Conservation (phyloP, 1,140 invertebrate species). For the Caenorhabditis briggsae region DNA sequence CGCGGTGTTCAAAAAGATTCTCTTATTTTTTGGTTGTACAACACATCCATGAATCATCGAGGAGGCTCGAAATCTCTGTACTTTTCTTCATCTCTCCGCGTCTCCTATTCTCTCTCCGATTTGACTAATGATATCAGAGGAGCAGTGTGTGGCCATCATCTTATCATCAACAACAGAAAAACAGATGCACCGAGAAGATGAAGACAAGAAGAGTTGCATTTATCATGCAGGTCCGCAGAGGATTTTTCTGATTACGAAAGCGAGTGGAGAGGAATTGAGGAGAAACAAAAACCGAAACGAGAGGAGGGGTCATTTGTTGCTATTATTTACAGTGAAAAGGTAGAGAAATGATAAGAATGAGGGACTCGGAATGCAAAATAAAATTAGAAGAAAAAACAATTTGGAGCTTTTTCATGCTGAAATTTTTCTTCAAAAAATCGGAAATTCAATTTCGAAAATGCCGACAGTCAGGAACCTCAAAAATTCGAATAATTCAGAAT, state of each 20-base stretch:
- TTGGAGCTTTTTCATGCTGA: too few relatives aligned
- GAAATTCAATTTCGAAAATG: too few relatives aligned
- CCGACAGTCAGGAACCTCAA: too few relatives aligned
- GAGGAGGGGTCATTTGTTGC: not conserved
- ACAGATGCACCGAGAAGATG: not conserved
- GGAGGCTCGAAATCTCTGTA: not conserved
- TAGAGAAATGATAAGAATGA: not conserved
- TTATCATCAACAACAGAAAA: not conserved
- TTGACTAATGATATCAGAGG: constrained; percentile 28
- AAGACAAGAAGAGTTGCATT: not conserved
- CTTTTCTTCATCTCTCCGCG: not conserved
- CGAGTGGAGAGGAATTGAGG: not conserved
- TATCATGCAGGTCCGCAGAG: constrained; percentile 29
- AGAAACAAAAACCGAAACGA: not conserved
- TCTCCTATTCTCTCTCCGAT: not conserved
- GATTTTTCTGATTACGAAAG: not conserved
- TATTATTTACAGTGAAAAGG: not conserved
- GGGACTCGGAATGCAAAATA: not conserved
- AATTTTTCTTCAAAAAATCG: too few relatives aligned
- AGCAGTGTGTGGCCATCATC: constrained; percentile 2
- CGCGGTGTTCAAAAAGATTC: not conserved
- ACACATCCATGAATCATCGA: not conserved
- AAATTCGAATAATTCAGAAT: too few relatives aligned
- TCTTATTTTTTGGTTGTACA: not conserved
- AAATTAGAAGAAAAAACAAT: too few relatives aligned